Base-by-base conservation (phyloP, 1,140 invertebrate species). In the Mactra quadrangularis region DNA sequence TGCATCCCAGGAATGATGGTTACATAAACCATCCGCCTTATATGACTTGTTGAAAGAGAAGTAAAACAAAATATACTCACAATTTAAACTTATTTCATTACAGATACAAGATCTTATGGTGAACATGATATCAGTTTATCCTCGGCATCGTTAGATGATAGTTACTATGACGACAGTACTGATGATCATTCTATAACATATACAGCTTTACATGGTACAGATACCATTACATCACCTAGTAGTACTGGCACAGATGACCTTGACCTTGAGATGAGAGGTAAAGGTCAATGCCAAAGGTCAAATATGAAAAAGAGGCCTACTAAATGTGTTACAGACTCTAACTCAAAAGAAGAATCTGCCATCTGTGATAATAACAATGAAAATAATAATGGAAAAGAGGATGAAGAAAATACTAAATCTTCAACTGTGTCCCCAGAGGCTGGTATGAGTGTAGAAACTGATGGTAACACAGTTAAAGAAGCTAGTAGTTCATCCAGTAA, bases 401-500 rank as follows among this genome's bases (percentile, higher is more conserved):
- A 41, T 41, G 38, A 41, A 15, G 38, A 41, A 15, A 41, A 41
- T 41, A n/a, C n/a, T n/a, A n/a, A n/a, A n/a, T n/a, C n/a, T n/a
- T n/a, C n/a, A n/a, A n/a, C n/a, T n/a, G n/a, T n/a, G n/a, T n/a
- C n/a, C n/a, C n/a, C n/a, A n/a, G n/a, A n/a, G n/a, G n/a, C 2
- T 3, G 70, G 29, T n/a, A 25, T 7, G 17, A 29, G 25, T 29
- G 27, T 15, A 17, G 53, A 74, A 22, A 52, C 11, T 22, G 31
- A 57, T 55, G 27, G 3, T 9, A 53, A 38, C 15, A 38, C 33
- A n/a, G 62, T 59, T 59, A 4, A 19, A 47, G 41, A n/a, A 50
- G 22, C 38, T 11, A 85, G 82, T 15, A 85, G 86, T 22, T 72
- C 82, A 2, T 77, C 82, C 64, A 87, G 85, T 53, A 87, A 85